phyloP scores from a whole-genome alignment of 2,113 vertebrate species.

The Anarrhichthys ocellatus region DNA sequence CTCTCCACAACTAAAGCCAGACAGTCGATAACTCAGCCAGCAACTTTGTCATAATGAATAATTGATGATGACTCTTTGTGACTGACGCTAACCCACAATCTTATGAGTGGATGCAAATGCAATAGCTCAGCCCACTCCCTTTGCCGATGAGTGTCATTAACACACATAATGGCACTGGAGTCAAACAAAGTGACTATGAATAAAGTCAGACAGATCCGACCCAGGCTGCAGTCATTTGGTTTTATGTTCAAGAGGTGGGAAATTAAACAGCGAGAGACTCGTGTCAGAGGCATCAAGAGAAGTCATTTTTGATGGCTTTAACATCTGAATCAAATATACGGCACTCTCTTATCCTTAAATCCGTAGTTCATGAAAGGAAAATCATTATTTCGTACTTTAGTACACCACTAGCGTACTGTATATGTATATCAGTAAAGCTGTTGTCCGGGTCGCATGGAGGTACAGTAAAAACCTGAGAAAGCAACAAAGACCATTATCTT shows the following conservation, averaged over 20 bases:
- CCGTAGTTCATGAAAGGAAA: no score
- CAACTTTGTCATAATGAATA: constrained; percentile 36
- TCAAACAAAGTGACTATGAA: background rate
- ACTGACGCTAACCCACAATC: constrained; percentile 43
- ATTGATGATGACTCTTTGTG: constrained; percentile 38
- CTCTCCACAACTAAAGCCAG: constrained; percentile 5
- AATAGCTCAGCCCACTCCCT: constrained; percentile 29
- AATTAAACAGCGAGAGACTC: background rate
- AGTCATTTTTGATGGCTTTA: background rate
- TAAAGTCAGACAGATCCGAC: background rate
- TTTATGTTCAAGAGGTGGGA: constrained; percentile 5
- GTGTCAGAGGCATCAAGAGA: background rate
- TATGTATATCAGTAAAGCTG: background rate
- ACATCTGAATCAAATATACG: background rate
- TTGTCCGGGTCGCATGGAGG: background rate
- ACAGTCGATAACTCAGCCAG: constrained; percentile 17
- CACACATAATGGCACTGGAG: background rate
- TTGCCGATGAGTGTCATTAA: constrained; percentile 1
- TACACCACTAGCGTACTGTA: background rate
- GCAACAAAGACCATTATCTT: constrained; percentile 5
- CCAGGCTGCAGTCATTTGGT: background rate
- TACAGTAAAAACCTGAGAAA: background rate
- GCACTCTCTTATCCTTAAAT: background rate
- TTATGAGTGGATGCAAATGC: constrained; percentile 12
- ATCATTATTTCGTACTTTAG: background rate